Conservation (phyloP, 2,888 invertebrate species). For the Pogonocherus hispidulus region DNA sequence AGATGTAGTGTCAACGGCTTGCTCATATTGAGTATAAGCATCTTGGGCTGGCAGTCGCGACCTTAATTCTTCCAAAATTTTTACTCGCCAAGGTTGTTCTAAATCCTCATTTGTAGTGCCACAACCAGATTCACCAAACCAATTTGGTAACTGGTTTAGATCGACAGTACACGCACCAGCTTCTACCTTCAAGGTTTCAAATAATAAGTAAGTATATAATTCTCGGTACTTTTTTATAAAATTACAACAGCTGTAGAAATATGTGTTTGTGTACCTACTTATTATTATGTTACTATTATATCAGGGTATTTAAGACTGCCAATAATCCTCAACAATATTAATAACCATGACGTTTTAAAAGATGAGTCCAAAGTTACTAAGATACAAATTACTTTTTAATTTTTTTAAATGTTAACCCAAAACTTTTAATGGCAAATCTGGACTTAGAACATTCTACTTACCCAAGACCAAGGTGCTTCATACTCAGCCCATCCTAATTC, state of each 20-base stretch:
- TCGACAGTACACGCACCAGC: conserved; percentile 83
- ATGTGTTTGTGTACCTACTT: too few relatives aligned
- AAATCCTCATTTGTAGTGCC: conserved; percentile 73
- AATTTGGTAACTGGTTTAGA: conserved; percentile 81
- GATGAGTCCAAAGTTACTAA: too few relatives aligned
- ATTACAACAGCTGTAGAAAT: not conserved
- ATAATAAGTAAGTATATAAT: not conserved
- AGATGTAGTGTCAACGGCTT: conserved; percentile 86
- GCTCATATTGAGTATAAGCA: conserved; percentile 72
- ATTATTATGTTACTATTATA: too few relatives aligned
- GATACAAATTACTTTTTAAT: too few relatives aligned
- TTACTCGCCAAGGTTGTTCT: conserved; percentile 81
- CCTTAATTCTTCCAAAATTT: conserved; percentile 80
- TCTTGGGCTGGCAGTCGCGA: conserved; percentile 67
- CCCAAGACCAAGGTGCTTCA: conserved; percentile 86
- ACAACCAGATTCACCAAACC: conserved; percentile 69
- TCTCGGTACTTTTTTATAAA: not conserved
- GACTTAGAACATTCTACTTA: conserved; percentile 31
- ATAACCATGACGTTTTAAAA: too few relatives aligned
- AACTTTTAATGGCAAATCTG: too few relatives aligned
- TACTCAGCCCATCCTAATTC: conserved; percentile 85
- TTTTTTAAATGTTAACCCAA: too few relatives aligned
- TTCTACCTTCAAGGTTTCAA: conserved; percentile 49
- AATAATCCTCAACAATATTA: too few relatives aligned
- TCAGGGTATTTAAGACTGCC: too few relatives aligned